A percentile compares a stretch with the other conserved stretches of the same genome.
Evolutionary conservation across 2,888 invertebrate genomes (phyloP).

Genomic region (Chymomyza amoena): DNA sequence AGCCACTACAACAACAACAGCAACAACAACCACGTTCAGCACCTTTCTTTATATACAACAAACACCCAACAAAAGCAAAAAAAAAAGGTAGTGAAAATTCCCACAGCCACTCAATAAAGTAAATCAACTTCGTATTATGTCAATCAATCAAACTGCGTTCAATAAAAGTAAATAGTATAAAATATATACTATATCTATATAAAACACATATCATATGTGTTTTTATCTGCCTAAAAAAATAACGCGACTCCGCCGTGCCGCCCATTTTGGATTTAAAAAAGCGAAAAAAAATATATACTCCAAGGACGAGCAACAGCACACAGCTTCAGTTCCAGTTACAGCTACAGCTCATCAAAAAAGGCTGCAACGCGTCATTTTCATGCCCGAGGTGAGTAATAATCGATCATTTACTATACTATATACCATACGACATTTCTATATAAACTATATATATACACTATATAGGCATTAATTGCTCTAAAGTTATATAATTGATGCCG

Average conservation of each 20-base stretch:
- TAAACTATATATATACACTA: no score
- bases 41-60: constrained; percentile 7
- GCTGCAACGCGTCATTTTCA: constrained; percentile 45
- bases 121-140: constrained; percentile 67
- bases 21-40: constrained; percentile 28
- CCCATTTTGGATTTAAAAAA: constrained; percentile 19
- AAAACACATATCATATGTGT: constrained; percentile 6
- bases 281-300: constrained; percentile 4
- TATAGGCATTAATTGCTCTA: background rate
- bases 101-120: background rate
- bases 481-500: background rate
- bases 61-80: background rate
- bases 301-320: constrained; percentile 7
- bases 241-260: constrained; percentile 54
- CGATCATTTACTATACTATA: background rate
- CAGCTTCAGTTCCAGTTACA: constrained; percentile 23
- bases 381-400: constrained; percentile 57
- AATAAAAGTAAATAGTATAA: constrained; percentile 21
- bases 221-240: constrained; percentile 15
- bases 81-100: constrained; percentile 5
- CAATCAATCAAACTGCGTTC: constrained; percentile 66
- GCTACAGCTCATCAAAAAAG: constrained; percentile 28
- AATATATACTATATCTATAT: constrained; percentile 15
- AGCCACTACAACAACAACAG: constrained; percentile 3
- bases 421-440: background rate